Evolutionary conservation across 2,797 vertebrate genomes (phyloP), one percentile per base, ranked within the genome.

Genomic region (Pteronotus mesoamericanus): DNA sequence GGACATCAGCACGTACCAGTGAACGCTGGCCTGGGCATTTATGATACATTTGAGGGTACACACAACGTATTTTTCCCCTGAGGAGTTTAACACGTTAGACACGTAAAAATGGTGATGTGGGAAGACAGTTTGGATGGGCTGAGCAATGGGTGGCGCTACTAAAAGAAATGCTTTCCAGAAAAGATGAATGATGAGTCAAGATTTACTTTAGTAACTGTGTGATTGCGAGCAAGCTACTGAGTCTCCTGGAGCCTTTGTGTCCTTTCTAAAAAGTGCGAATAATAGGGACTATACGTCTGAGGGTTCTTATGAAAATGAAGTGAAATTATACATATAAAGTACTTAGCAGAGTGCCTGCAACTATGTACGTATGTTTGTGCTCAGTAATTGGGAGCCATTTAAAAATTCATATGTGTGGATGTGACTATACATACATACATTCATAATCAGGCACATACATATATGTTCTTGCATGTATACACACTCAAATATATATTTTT

Each of bases 91-190:
- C 37, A 91, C 29, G 44, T 37, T 34, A 77, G 39, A 74, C 37
- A n/a, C 29, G 10, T 85, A 72, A 72, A 75, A 53, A 94, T 72
- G n/a, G 42, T 3, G 39, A 71, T 57, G 37, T 26, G 44, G n/a
- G 87, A 87, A 68, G 80, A 92, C 71, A 92, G 44, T 83, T 85
- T 94, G 88, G 53, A 21, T 51, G 10, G 71, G 14, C 19, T 80
- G 6, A 57, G 78, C 89, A 94, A 80, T 71, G 64, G 61, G 32
- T 55, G 34, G 24, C 10, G 42, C 42, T 91, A 29, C 57, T 79
- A 84, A 86, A 96, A 89, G 46, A 88, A 79, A 75, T 55, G 22
- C 51, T 77, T 95, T 94, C 80, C 92, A 64, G 22, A 75, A 77
- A 71, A 90, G 64, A 51, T 53, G 19, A 64, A 92, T 0, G 2